phyloP scores from a whole-genome alignment of 2,113 vertebrate genomes.

The Hymenochirus boettgeri region DNA sequence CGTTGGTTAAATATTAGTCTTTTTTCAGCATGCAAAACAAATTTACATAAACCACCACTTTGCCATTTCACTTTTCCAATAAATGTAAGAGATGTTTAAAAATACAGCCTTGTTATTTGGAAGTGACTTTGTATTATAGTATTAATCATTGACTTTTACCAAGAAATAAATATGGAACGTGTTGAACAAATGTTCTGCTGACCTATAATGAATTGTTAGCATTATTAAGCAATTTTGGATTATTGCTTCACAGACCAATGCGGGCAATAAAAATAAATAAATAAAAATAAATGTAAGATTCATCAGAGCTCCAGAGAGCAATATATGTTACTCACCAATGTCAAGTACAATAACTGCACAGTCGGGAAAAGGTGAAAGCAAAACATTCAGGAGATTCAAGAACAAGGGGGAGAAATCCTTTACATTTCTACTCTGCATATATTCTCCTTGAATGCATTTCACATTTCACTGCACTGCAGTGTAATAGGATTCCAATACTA shows the following conservation, averaged over 20 bases:
- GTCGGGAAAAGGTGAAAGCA: constrained; percentile 52
- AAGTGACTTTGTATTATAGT: no score
- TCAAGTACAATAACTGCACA: constrained; percentile 59
- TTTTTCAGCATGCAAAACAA: no score
- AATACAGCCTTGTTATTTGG: no score
- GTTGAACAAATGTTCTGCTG: no score
- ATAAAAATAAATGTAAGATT: no score
- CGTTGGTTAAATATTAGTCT: no score
- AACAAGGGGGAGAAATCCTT: constrained; percentile 35
- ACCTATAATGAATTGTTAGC: constrained; percentile 52
- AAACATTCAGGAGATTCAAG: constrained; percentile 52
- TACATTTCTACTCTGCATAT: constrained; percentile 27
- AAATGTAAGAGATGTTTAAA: no score
- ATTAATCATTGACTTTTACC: no score
- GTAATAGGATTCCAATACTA: constrained; percentile 39
- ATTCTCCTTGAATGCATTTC: constrained; percentile 39
- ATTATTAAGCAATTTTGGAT: constrained; percentile 70
- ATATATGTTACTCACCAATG: constrained; percentile 54
- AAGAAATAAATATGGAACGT: no score
- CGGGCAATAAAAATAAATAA: constrained; percentile 63
- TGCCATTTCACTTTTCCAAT: no score
- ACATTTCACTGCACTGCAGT: constrained; percentile 41
- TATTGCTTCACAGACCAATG: constrained; percentile 54
- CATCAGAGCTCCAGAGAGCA: constrained; percentile 58
- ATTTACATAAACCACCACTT: no score